phyloP scores from a whole-genome alignment of 2,113 vertebrate species.

The Astatoreochromis straeleni region DNA sequence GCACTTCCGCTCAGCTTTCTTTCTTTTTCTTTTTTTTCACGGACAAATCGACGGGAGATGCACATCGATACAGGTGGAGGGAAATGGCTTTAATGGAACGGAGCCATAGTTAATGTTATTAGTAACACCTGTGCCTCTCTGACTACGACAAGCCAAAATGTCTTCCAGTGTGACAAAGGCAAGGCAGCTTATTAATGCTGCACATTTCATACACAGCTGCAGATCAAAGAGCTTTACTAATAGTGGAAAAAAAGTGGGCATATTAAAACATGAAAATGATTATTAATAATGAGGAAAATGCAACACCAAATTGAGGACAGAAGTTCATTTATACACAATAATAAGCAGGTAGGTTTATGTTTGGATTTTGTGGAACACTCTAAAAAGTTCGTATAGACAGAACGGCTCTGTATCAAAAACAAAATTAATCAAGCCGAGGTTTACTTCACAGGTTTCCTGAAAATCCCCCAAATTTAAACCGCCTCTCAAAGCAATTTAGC shows the following conservation, averaged over 20 bases:
- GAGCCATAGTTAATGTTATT: background rate
- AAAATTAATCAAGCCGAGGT: background rate
- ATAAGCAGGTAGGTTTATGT: background rate
- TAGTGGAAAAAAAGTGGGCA: background rate
- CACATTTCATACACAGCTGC: background rate
- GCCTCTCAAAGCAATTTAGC: background rate
- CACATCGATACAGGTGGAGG: background rate
- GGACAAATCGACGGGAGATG: background rate
- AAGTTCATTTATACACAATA: background rate
- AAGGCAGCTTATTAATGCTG: background rate
- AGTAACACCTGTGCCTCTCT: background rate
- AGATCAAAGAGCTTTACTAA: background rate
- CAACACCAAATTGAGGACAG: background rate
- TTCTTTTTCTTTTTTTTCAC: background rate
- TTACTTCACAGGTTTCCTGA: background rate
- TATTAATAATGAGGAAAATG: background rate
- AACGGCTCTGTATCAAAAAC: background rate
- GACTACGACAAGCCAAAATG: background rate
- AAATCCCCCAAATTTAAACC: background rate
- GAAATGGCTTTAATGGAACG: background rate
- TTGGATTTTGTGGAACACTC: background rate
- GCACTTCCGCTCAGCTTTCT: background rate
- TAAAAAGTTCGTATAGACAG: background rate
- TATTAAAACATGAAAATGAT: background rate
- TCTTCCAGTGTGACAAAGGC: background rate